Conservation (phyloP, 2,113 vertebrate species). For the Pteruthius melanotis region DNA sequence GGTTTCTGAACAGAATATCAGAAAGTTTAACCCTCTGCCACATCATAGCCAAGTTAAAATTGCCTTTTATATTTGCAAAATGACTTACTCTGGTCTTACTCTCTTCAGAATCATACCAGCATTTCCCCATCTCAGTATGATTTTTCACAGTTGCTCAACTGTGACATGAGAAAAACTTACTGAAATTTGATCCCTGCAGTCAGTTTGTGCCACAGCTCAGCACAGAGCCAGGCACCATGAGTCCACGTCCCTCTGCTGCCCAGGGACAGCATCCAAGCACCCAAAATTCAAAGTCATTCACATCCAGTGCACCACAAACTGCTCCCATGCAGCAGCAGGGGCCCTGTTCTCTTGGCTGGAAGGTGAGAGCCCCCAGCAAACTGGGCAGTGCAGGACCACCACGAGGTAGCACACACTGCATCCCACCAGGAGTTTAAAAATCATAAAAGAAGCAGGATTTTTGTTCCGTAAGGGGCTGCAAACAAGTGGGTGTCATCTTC, state of each 20-base stretch:
- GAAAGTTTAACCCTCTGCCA: background rate
- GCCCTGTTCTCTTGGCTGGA: background rate
- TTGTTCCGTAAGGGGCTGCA: background rate
- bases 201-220: background rate
- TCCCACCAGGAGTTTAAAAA: background rate
- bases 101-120: background rate
- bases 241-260: background rate
- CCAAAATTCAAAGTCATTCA: background rate
- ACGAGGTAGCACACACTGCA: background rate
- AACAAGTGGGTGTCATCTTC: background rate
- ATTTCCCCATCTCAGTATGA: background rate
- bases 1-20: background rate
- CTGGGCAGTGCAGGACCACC: background rate
- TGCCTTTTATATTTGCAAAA: background rate
- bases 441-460: background rate
- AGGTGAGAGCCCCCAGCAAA: background rate
- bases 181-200: background rate
- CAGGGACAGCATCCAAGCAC: background rate
- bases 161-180: background rate
- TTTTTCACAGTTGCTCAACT: background rate
- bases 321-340: background rate
- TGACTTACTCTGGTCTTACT: background rate
- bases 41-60: background rate
- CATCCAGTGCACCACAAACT: background rate
- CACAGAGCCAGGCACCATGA: background rate